phyloP scores from a whole-genome alignment of 37 sponge, comb jelly and placozoan species.

The Haliclona indistincta region DNA sequence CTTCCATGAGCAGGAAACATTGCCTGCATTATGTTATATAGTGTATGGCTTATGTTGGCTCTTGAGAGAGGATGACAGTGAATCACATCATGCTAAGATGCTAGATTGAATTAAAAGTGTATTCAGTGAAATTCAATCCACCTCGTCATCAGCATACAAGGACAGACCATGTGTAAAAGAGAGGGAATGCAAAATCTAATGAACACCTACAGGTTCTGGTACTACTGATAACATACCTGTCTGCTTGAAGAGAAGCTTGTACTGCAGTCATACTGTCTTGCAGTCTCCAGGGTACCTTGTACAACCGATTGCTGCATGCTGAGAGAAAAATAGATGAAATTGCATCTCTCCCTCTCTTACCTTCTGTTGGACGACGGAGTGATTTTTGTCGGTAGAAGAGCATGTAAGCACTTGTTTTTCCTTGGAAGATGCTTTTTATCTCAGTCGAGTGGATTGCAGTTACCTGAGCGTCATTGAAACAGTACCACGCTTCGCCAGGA shows the following conservation, averaged over 20 bases:
- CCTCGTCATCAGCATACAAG: not conserved
- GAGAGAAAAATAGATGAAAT: not conserved
- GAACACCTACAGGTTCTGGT: not conserved
- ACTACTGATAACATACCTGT: constrained; percentile 31
- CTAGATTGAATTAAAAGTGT: too few relatives aligned
- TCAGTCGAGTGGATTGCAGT: constrained; percentile 29
- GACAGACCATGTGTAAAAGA: not conserved
- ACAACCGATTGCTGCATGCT: constrained; percentile 36
- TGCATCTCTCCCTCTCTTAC: constrained; percentile 2
- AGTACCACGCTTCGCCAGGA: constrained; percentile 76
- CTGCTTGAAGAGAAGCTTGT: constrained; percentile 45
- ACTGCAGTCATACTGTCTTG: constrained; percentile 6
- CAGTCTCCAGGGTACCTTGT: constrained; percentile 47
- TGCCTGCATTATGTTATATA: too few relatives aligned
- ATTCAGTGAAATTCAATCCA: too few relatives aligned
- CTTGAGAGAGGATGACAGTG: too few relatives aligned
- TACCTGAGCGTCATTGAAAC: constrained; percentile 78
- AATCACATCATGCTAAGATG: too few relatives aligned
- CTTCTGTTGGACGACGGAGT: constrained; percentile 50
- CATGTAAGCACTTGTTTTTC: constrained; percentile 93
- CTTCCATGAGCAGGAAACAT: too few relatives aligned
- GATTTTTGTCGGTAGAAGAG: constrained; percentile 76
- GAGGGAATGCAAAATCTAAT: not conserved
- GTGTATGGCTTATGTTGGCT: too few relatives aligned
- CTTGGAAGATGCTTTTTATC: constrained; percentile 71